A percentile compares a stretch with the other conserved stretches of the same genome.
These are phyloP conservation scores for Nothura maculosa DNA, from an alignment of 2,797 vertebrate species.

Conservation along the genomic window DNA sequence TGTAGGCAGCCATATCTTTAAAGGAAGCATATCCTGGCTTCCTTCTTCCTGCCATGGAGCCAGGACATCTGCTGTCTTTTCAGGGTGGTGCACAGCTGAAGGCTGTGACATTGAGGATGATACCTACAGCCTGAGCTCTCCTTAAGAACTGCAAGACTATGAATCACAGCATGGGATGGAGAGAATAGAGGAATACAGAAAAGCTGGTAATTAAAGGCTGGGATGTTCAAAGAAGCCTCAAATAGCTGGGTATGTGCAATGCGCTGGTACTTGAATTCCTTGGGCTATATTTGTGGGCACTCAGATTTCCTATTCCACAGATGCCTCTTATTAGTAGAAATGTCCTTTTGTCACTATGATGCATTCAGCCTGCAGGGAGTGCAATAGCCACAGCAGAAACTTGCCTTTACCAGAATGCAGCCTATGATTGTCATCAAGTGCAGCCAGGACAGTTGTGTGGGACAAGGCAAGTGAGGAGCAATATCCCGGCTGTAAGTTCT, in stretches of 20 bases:
- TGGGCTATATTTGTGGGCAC: rapidly evolving
- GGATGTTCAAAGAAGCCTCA: background rate
- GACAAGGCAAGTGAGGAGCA: background rate
- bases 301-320: background rate
- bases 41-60: background rate
- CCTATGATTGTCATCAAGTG: background rate
- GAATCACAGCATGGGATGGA: background rate
- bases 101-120: rapidly evolving
- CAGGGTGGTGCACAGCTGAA: background rate
- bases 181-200: background rate
- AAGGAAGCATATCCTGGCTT: background rate
- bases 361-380: background rate
- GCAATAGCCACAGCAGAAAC: background rate
- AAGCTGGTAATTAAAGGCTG: background rate
- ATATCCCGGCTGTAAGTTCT: background rate
- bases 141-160: background rate
- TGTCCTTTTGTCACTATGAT: rapidly evolving
- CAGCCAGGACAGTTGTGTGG: background rate
- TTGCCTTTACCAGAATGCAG: background rate
- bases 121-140: background rate
- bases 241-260: background rate
- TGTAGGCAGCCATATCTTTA: background rate
- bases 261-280: background rate
- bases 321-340: background rate
- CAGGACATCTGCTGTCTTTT: background rate